Percentiles rank a stretch among this genome's conserved stretches.
phyloP scores from a whole-genome alignment of 2,113 vertebrate species.

The Synodontis membranacea region DNA sequence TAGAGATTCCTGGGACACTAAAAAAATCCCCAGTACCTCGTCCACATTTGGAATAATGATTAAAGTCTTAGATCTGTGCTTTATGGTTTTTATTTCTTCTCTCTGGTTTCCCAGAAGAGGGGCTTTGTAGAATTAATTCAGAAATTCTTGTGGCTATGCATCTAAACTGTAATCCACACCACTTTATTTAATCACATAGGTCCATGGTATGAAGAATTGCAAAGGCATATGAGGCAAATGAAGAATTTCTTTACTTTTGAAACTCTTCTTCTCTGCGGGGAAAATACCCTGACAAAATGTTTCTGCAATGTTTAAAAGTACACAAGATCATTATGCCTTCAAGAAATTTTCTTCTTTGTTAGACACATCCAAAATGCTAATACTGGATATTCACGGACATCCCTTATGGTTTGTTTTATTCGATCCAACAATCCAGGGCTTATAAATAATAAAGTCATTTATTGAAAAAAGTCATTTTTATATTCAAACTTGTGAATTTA shows the following conservation, averaged over 20 bases:
- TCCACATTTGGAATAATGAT: conserved; percentile 25
- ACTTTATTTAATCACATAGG: conserved; percentile 54
- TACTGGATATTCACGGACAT: neutral
- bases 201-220: conserved; percentile 57
- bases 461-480: conserved; percentile 16
- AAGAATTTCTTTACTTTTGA: conserved; percentile 15
- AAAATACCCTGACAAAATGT: neutral
- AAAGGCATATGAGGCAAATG: conserved; percentile 42
- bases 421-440: neutral
- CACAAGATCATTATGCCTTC: neutral
- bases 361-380: neutral
- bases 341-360: neutral
- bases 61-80: conserved; percentile 21
- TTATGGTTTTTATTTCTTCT: conserved; percentile 55
- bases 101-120: conserved; percentile 57
- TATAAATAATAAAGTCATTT: neutral
- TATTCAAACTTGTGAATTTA: neutral
- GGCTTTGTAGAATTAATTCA: conserved; percentile 46
- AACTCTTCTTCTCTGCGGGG: neutral
- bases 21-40: neutral
- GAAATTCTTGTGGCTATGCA: conserved; percentile 52
- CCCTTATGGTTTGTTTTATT: neutral
- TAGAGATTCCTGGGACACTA: neutral
- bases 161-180: conserved; percentile 32
- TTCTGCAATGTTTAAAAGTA: neutral